phyloP scores from a whole-genome alignment of 2,888 invertebrate genomes.

The Limnephilus auricula region DNA sequence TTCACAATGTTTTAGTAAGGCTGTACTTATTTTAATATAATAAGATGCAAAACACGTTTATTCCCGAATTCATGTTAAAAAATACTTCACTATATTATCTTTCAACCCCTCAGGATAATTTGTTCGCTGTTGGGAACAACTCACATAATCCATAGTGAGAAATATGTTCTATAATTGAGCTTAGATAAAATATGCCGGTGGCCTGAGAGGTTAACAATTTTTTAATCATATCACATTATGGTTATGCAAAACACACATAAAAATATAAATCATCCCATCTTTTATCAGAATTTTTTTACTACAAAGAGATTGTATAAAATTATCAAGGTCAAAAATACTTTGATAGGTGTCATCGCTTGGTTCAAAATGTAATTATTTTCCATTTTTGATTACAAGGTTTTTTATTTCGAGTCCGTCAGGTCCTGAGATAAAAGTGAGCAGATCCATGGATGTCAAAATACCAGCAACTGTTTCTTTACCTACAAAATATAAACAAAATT shows the following conservation, averaged over 20 bases:
- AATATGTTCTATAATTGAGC: too few species aligned
- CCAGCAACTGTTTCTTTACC: constrained; percentile 27
- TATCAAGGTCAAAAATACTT: constrained; percentile 10
- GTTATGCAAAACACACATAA: background rate
- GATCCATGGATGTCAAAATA: constrained; percentile 42
- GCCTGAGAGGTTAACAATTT: background rate
- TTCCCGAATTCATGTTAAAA: background rate
- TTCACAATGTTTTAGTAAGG: too few species aligned
- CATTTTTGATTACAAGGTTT: background rate
- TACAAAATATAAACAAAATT: constrained; percentile 28
- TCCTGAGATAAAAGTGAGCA: constrained; percentile 37
- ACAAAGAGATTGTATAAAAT: background rate
- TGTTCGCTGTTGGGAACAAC: too few species aligned
- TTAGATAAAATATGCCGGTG: too few species aligned
- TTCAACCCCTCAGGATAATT: background rate
- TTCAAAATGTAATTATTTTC: background rate
- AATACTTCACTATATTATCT: background rate
- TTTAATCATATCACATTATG: background rate
- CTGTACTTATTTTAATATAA: background rate
- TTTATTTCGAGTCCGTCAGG: background rate
- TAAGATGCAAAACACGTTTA: background rate
- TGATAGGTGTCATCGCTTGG: background rate
- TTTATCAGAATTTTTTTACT: background rate
- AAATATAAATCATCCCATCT: background rate
- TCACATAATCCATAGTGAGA: too few species aligned